Conservation (phyloP, 2,797 vertebrate genomes). For the Hypotaenidia philippensis region DNA sequence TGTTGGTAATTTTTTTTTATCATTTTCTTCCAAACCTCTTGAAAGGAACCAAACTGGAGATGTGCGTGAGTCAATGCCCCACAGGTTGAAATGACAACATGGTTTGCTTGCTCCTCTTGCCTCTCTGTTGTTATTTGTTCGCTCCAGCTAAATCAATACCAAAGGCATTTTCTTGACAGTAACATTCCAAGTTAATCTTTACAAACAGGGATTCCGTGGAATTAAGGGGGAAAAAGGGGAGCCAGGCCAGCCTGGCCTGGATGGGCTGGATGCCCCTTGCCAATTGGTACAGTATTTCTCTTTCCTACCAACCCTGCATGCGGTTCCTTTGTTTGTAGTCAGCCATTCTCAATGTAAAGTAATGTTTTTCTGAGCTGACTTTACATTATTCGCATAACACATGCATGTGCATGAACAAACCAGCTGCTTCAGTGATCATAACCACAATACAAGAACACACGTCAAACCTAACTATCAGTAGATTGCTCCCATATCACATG, state of each 20-base stretch:
- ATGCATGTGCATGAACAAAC: slow-evolving; percentile 80
- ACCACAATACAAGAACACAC: not conserved
- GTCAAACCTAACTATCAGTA: slow-evolving; percentile 47
- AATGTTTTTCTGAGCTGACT: slow-evolving; percentile 52
- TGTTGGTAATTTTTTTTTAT: not conserved
- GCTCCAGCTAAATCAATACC: slow-evolving; percentile 70
- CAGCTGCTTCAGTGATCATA: slow-evolving; percentile 57
- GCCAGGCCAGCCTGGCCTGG: slow-evolving; percentile 99
- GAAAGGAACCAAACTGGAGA: not conserved
- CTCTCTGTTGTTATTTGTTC: slow-evolving; percentile 47
- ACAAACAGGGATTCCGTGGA: slow-evolving; percentile 99
- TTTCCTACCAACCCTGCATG: slow-evolving; percentile 93
- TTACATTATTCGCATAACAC: slow-evolving; percentile 64
- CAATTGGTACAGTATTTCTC: slow-evolving; percentile 99
- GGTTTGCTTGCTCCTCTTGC: slow-evolving; percentile 80
- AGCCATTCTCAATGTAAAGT: slow-evolving; percentile 73
- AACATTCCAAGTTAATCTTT: slow-evolving; percentile 98
- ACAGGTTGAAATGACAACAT: not conserved
- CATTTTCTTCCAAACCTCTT: not conserved
- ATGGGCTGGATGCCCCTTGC: slow-evolving; percentile 99
- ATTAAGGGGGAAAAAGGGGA: slow-evolving; percentile 99
- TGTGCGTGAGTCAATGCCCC: not conserved
- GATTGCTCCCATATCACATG: slow-evolving; percentile 22
- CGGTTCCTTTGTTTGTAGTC: slow-evolving; percentile 83
- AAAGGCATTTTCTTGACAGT: slow-evolving; percentile 87